Conservation (phyloP, 2,888 invertebrate genomes). For the Lasioglossum lativentre region DNA sequence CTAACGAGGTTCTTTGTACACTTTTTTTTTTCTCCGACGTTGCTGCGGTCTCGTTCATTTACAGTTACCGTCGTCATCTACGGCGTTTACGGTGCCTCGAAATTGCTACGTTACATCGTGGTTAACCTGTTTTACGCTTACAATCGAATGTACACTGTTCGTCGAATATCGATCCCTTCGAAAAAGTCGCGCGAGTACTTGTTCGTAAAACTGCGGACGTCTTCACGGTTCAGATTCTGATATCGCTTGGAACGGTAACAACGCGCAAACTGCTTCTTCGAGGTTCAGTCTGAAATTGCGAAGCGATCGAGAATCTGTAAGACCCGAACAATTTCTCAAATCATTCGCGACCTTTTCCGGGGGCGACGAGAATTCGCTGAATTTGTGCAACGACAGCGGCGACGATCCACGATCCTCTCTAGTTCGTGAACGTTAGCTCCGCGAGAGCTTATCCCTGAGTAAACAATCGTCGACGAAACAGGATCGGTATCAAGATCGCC, state of each 20-base stretch:
- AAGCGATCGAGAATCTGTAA: too few relatives aligned
- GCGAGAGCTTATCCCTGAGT: constrained; percentile 47
- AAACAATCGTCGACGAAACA: constrained; percentile 18
- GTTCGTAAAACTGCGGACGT: not conserved
- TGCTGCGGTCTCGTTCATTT: not conserved
- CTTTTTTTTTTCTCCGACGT: constrained; percentile 21
- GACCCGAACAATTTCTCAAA: not conserved
- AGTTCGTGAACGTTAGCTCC: not conserved
- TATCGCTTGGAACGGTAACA: too few relatives aligned
- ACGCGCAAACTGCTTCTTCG: not conserved
- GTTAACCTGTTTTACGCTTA: not conserved
- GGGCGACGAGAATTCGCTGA: not conserved
- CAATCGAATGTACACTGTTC: not conserved
- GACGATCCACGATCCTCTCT: not conserved
- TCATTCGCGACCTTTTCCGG: too few relatives aligned
- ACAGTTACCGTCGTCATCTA: not conserved
- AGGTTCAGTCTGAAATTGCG: not conserved
- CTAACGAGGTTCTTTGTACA: constrained; percentile 42
- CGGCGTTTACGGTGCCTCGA: not conserved
- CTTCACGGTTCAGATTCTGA: not conserved
- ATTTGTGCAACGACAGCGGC: constrained; percentile 2
- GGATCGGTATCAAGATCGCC: too few relatives aligned
- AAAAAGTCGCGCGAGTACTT: not conserved
- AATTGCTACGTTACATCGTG: constrained; percentile 16
- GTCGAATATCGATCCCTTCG: not conserved